Evolutionary conservation across 30 jellyfish, hydroid and myxozoan genomes (phyloP), one percentile per base, ranked within the genome.

Genomic region (Aurelia coerulea): DNA sequence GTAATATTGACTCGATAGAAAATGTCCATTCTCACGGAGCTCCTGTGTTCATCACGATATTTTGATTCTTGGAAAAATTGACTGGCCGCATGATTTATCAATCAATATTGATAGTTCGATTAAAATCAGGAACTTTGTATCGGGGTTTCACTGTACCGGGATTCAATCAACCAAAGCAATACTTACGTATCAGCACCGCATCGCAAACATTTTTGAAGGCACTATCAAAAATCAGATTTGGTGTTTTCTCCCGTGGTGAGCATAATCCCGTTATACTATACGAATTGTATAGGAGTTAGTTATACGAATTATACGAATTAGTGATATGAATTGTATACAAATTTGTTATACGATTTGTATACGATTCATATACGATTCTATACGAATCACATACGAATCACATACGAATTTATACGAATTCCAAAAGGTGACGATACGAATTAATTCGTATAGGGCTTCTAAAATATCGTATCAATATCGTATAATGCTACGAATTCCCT

Each of bases 121-220:
- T 58, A 58, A 58, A 58, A 58, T 58, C 68, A 58, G 68, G 68
- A 58, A 58, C 68, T 58, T 58, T 58, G 68, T 58, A 58, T 58
- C 68, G 18, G 68, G 68, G 68, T 58, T 58, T 58, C 68, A 58
- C 68, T 58, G 68, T 58, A 58, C 68, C 29, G 68, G 68, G 68
- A 58, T 58, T 58, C 68, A 58, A 58, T 3, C 68, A 58, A 58
- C 68, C 68, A 53, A 53, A 53, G 65, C 12, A 58, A 58, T 58
- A 58, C 68, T 58, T 58, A 18, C 68, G 68, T 58, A 58, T 58
- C 68, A 58, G 68, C 68, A 58, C 68, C 68, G 68, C 68, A 58
- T 58, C 2, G 68, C 68, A 58, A 58, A 58, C 18, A 58, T 58
- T 58, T 58, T 58, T 18, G 29, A 58, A 58, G 68, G 29, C 68